Evolutionary conservation across 2,113 vertebrate genomes (phyloP).

Genomic region (Calidris pugnax): DNA sequence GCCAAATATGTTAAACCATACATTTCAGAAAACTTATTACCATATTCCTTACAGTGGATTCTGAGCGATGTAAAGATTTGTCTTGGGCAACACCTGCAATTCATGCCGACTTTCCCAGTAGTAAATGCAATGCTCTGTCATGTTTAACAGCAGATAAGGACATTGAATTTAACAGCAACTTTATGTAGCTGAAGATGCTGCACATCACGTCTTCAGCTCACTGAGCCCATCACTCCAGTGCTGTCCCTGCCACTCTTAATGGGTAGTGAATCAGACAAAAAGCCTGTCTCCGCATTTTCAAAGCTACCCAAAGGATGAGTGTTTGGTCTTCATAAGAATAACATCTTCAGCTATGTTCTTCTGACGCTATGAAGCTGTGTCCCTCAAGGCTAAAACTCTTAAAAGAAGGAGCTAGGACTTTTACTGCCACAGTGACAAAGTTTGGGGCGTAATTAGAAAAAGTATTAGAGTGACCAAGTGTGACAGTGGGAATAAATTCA

Average conservation of each 20-base stretch:
- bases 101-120: background rate
- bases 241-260: background rate
- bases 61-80: background rate
- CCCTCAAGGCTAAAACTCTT: background rate
- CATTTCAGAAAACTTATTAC: background rate
- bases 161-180: background rate
- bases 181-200: background rate
- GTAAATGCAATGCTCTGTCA: background rate
- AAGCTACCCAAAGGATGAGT: background rate
- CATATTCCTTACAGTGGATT: background rate
- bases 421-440: background rate
- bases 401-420: background rate
- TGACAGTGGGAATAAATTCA: background rate
- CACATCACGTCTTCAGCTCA: background rate
- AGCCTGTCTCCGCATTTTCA: background rate
- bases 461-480: background rate
- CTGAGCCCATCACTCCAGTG: background rate
- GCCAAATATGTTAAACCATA: background rate
- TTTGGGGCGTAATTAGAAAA: background rate
- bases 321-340: background rate
- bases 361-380: background rate
- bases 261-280: background rate
- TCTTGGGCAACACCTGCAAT: background rate
- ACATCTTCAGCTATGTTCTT: background rate
- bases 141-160: background rate